A percentile compares a stretch with the other conserved stretches of the same genome.
Conservation (phyloP, 2,113 vertebrate genomes). For the Pygoscelis antarcticus region DNA sequence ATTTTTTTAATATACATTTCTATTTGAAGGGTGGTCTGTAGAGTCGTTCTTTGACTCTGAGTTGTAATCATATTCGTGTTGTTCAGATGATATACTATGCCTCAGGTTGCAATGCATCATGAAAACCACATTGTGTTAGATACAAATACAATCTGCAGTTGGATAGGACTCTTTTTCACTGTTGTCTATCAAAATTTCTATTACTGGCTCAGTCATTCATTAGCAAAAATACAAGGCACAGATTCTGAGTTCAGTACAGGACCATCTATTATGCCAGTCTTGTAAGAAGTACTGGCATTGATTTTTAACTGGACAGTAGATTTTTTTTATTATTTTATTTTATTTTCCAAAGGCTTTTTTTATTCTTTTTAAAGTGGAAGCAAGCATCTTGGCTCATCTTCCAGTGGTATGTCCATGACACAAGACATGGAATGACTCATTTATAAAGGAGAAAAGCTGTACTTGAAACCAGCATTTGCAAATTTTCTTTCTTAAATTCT, state of each 20-base stretch:
- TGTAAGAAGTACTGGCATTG: neutral
- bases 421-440: neutral
- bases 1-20: slow-evolving; percentile 34
- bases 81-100: neutral
- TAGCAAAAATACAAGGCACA: slow-evolving; percentile 26
- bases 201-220: slow-evolving; percentile 49
- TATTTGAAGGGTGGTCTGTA: slow-evolving; percentile 20
- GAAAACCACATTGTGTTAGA: neutral
- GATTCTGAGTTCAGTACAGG: neutral
- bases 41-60: neutral
- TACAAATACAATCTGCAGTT: slow-evolving; percentile 45
- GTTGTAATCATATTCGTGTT: neutral
- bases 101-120: slow-evolving; percentile 7
- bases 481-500: neutral
- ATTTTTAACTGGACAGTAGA: neutral
- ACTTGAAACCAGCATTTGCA: neutral
- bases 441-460: neutral
- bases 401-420: neutral
- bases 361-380: neutral
- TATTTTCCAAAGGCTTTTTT: neutral
- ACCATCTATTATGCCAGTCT: neutral
- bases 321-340: neutral
- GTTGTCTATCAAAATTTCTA: slow-evolving; percentile 60
- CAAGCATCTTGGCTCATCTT: neutral
- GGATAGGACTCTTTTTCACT: neutral